A percentile compares a stretch with the other conserved stretches of the same genome.
Conservation (phyloP, 2,113 vertebrate genomes). For the Coregonus clupeaformis region DNA sequence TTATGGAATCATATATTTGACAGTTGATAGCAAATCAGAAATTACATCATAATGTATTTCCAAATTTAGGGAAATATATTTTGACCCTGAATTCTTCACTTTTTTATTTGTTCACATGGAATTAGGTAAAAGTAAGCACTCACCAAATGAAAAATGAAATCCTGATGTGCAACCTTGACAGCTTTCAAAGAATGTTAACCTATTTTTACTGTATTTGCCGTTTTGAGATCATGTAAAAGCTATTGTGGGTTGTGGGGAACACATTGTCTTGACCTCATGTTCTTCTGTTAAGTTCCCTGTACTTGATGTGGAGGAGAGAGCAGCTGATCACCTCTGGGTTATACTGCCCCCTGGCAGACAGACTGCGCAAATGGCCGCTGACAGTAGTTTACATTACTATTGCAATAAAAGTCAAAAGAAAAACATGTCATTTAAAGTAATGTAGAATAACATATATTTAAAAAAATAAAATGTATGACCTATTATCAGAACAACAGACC, state of each 20-base stretch:
- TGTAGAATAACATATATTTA: neutral
- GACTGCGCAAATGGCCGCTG: neutral
- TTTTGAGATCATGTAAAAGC: neutral
- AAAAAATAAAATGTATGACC: neutral
- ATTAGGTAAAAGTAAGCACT: neutral
- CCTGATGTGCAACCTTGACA: no score
- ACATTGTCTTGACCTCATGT: neutral
- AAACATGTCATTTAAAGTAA: neutral
- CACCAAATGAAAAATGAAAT: neutral
- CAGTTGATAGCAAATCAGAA: no score
- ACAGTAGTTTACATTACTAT: neutral
- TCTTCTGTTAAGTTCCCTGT: neutral
- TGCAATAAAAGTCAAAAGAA: neutral
- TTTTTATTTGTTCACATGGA: neutral
- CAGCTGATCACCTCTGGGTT: slow-evolving; percentile 10
- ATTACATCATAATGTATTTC: no score
- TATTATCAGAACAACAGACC: slow-evolving; percentile 18
- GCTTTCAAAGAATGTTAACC: neutral
- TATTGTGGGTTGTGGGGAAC: slow-evolving; percentile 10
- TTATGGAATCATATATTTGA: no score
- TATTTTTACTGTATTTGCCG: neutral
- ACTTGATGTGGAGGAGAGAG: neutral
- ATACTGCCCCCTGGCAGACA: slow-evolving; percentile 41
- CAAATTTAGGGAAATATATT: neutral
- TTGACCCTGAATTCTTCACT: neutral